Conservation (phyloP, 2,113 vertebrate genomes). For the Microcebus ravelobensis region DNA sequence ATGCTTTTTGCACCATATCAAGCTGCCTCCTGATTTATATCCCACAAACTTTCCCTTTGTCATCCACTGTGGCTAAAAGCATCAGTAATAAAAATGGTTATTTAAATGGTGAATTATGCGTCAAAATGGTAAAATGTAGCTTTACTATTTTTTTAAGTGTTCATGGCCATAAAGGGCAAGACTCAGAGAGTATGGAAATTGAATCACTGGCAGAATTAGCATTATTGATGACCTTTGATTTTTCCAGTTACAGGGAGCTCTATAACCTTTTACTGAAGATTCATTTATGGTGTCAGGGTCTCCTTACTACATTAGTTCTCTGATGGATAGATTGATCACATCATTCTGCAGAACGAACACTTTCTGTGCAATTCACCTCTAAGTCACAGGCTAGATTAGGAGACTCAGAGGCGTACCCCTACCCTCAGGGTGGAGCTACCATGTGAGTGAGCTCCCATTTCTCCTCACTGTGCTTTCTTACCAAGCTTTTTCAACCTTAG, state of each 20-base stretch:
- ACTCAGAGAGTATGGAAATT: not conserved
- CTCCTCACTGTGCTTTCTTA: not conserved
- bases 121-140: not conserved
- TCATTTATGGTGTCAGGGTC: not conserved
- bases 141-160: not conserved
- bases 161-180: not conserved
- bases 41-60: not conserved
- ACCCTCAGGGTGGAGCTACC: not conserved
- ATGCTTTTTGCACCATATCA: not conserved
- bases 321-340: not conserved
- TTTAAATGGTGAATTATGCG: not conserved
- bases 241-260: not conserved
- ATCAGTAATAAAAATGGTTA: slow-evolving; percentile 23
- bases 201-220: not conserved
- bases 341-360: not conserved
- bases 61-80: not conserved
- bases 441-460: not conserved
- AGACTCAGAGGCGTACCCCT: not conserved
- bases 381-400: not conserved
- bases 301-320: not conserved
- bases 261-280: not conserved
- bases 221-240: not conserved
- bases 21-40: not conserved
- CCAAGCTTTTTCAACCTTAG: not conserved
- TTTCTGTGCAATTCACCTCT: not conserved